Evolutionary conservation across 2,888 invertebrate genomes (phyloP), one percentile per base, ranked within the genome.

Genomic region (Drosophila pseudotalamancana): DNA sequence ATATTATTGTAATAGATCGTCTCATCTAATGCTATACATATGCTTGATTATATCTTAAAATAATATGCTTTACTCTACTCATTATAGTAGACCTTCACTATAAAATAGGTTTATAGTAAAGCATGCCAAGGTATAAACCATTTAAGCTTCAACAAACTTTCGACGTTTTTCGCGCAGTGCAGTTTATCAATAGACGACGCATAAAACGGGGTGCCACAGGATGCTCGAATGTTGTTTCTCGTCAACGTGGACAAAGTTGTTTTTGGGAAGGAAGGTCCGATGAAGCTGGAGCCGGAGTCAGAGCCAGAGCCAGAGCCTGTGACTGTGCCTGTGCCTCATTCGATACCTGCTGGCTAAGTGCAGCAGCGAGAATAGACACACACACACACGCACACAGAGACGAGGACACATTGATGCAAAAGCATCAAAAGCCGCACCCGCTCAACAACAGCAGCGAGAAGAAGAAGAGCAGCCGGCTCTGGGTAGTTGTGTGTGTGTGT

Each of bases 381-480:
- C 56, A 61, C 50, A 46, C 56, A 51, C 51, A 56, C 3, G 8
- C 29, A 34, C 31, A 40, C 27, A 40, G 29, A 51, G 14, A 12
- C 39, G 53, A 68, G 64, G 54, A 63, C 68, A 75, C 65, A 59
- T 64, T 72, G 76, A 67, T 69, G 72, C 72, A 64, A 70, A 64
- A 77, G 87, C 83, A 85, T 82, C 86, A 82, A 83, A 83, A 82
- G 86, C 82, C 82, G 81, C 85, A 87, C 82, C 83, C 76, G 74
- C 66, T 70, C 78, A 74, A 50, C 68, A 77, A 53, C 67, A 79
- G 39, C 69, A 80, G 49, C 32, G 68, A 39, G 46, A 66, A 53
- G 11, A n/a, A 4, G 23, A 23, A 42, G 40, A 69, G 34, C 35
- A 66, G 42, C 42, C 57, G 50, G n/a, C n/a, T n/a, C n/a, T n/a